Evolutionary conservation across 2,888 invertebrate species (phyloP).

Genomic region (Scrobipalpa costella): DNA sequence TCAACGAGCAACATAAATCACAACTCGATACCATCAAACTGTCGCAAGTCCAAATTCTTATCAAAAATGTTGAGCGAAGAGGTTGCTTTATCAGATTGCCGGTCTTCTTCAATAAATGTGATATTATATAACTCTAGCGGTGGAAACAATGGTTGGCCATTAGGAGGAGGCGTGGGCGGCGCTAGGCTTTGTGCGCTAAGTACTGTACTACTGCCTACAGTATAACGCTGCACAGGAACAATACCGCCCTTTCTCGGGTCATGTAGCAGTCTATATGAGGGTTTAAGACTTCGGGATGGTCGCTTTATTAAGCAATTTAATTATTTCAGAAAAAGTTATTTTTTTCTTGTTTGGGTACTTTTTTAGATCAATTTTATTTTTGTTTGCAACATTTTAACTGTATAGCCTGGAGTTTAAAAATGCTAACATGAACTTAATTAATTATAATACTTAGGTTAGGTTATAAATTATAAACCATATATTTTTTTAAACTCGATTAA

Average conservation of each 20-base stretch:
- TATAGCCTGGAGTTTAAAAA: too few species aligned
- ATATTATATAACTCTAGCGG: too few species aligned
- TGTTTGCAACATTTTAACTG: too few species aligned
- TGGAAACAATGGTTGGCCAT: slow-evolving; percentile 45
- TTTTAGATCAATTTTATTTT: too few species aligned
- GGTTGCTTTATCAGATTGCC: slow-evolving; percentile 16
- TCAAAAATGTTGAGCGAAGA: slow-evolving; percentile 15
- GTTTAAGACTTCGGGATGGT: too few species aligned
- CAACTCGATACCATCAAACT: neutral
- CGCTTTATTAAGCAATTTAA: too few species aligned
- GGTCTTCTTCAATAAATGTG: slow-evolving; percentile 32
- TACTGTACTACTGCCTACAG: slow-evolving; percentile 15
- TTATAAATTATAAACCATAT: too few species aligned
- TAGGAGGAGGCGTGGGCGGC: slow-evolving; percentile 42
- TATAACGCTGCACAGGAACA: neutral
- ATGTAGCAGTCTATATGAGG: too few species aligned
- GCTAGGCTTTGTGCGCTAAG: slow-evolving; percentile 23
- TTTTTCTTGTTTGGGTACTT: too few species aligned
- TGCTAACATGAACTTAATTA: too few species aligned
- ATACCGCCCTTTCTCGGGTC: neutral
- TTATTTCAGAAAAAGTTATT: too few species aligned
- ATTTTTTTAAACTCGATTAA: neutral
- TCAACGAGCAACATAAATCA: slow-evolving; percentile 5
- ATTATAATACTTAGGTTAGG: too few species aligned
- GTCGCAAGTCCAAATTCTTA: neutral